Evolutionary conservation across 2,888 invertebrate genomes (phyloP).

Genomic region (Nomada lathburiana): DNA sequence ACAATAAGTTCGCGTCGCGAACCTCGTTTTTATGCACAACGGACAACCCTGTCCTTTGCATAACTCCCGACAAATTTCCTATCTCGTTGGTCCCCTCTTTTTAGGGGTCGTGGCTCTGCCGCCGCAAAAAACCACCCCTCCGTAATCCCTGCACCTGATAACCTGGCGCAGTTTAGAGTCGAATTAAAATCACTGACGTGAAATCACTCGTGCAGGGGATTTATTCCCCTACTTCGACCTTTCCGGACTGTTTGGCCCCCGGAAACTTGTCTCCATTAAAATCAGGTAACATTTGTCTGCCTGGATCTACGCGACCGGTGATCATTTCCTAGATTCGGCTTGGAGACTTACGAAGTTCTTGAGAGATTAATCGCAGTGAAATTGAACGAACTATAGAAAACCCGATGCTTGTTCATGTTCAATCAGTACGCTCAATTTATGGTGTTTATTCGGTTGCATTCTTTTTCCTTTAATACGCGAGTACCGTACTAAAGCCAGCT

Average conservation of each 20-base stretch:
- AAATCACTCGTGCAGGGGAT: conserved; percentile 44
- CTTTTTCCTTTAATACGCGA: not conserved
- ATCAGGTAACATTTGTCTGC: conserved; percentile 48
- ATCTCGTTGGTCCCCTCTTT: conserved; percentile 40
- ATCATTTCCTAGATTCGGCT: conserved; percentile 4
- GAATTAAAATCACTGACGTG: conserved; percentile 59
- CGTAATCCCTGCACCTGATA: conserved; percentile 62
- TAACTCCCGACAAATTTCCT: conserved; percentile 47
- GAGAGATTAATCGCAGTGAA: conserved; percentile 26
- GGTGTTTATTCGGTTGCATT: not conserved
- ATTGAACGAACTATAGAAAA: conserved; percentile 14
- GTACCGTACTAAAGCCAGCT: conserved; percentile 9
- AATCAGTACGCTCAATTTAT: not conserved
- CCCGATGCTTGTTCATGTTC: not conserved
- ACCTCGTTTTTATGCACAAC: conserved; percentile 49
- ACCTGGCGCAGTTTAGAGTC: conserved; percentile 51
- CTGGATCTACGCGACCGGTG: not conserved
- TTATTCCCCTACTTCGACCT: conserved; percentile 21
- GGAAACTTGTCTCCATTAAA: conserved; percentile 52
- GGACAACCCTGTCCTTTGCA: conserved; percentile 40
- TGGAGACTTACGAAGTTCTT: conserved; percentile 20
- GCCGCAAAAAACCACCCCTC: conserved; percentile 48
- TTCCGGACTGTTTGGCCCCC: conserved; percentile 32
- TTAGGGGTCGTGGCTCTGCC: conserved; percentile 38
- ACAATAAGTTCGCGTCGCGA: conserved; percentile 46